Evolutionary conservation across 2,113 vertebrate species (phyloP).

Genomic region (Crocuta crocuta): DNA sequence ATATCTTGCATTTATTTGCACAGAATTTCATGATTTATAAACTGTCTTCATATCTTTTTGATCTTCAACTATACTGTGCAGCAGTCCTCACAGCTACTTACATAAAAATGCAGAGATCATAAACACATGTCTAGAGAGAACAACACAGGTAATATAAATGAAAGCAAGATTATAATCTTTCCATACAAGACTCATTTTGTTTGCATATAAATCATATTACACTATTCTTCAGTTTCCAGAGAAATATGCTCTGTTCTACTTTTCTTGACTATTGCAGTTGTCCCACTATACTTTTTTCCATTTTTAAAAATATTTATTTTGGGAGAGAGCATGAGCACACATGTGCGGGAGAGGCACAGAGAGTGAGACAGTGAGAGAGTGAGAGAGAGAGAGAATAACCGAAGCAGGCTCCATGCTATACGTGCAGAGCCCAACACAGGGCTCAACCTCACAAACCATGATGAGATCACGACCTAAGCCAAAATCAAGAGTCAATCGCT

Average conservation of each 20-base stretch:
- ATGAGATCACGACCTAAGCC: too few relatives aligned
- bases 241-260: not conserved
- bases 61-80: not conserved
- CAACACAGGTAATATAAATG: not conserved
- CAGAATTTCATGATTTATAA: not conserved
- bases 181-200: not conserved
- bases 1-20: not conserved
- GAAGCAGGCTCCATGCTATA: too few relatives aligned
- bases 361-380: too few relatives aligned
- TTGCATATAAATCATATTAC: not conserved
- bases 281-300: not conserved
- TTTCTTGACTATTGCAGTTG: not conserved
- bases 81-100: not conserved
- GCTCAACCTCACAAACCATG: too few relatives aligned
- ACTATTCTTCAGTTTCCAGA: not conserved
- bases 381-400: too few relatives aligned
- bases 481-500: too few relatives aligned
- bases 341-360: too few relatives aligned
- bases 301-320: not conserved
- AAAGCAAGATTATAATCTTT: not conserved
- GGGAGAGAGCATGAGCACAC: too few relatives aligned
- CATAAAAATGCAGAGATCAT: constrained; percentile 22
- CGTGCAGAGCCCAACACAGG: too few relatives aligned
- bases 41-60: not conserved
- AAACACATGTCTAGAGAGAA: not conserved